Evolutionary conservation across 2,888 invertebrate genomes (phyloP), one percentile per base, ranked within the genome.

Genomic region (Drosophila monieri): DNA sequence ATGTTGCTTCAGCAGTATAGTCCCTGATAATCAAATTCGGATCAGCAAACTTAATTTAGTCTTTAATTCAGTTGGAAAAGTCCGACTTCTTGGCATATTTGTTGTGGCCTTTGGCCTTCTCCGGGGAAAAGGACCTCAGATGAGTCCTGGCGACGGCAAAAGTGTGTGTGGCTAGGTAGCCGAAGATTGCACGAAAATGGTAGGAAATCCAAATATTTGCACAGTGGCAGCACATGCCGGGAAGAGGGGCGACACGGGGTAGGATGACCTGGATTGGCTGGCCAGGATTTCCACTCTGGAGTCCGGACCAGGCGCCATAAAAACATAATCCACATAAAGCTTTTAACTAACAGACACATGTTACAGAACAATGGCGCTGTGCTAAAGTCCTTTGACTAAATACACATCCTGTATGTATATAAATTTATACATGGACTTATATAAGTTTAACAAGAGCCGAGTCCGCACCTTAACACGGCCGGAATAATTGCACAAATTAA

Each of bases 281-380:
- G 49, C 14, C 27, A n/a, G 62, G 49, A 62, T 44, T 51, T 59
- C 30, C 25, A 35, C 61, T 30, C 12, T 1, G 12, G n/a, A 12
- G n/a, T 32, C 14, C 37, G 32, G 61, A 30, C 56, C 39, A 51
- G 67, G 65, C 65, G 66, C 73, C 80, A 80, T 80, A 77, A 80
- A 80, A 80, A 74, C 80, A 80, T 80, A 80, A 80, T 80, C 80
- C 84, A 59, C 76, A 76, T 62, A 80, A 80, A 76, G 84, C 80
- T 83, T 68, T 77, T 72, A 74, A 68, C 76, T 58, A 62, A 62
- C 69, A 62, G 46, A 54, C 35, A 30, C 52, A 32, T 37, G 54
- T 65, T 48, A n/a, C 43, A 10, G 4, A 41, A 48, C 48, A 48
- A 47, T 37, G 35, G 10, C 59, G 21, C 9, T 30, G 10, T 18